Base-by-base conservation (phyloP, 2,113 vertebrate species). In the Brachionichthys hirsutus region DNA sequence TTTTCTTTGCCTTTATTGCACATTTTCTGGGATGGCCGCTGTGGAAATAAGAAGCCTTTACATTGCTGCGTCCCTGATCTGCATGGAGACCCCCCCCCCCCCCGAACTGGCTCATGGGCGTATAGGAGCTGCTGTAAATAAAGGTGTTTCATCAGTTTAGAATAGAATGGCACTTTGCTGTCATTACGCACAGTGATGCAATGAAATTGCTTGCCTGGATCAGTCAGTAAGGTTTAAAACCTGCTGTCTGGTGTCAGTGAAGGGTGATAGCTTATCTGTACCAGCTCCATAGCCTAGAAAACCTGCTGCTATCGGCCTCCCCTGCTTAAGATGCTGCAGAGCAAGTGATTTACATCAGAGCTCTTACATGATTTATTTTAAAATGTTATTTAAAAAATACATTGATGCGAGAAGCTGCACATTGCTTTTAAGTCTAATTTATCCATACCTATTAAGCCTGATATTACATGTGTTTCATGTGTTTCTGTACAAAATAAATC, bases 71-170 rank as follows among this genome's bases (percentile, higher is more conserved):
- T 72, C 57, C 57, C 61, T 63, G 78, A 54, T 72, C 67, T 86
- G 87, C 85, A 86, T 82, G 80, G 74, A 76, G 68, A 75, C 5
- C 12, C 74, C 42, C 78, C 77, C 75, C 5, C 12, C 74, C 42
- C 78, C 77, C 75, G 57, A 55, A 24, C 45, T 62, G 69, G 69
- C 71, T 80, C 14, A 14, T 48, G 63, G 75, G 70, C 43, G 73
- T 67, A 63, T 53, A 16, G 60, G 42, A 71, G 58, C 54, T 45
- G 76, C 76, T 83, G 71, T 83, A 80, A 78, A 83, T 79, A 84
- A 53, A 69, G 16, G 72, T 66, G 53, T 45, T 74, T 78, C 45
- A 38, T 57, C 17, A 46, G 58, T 74, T 10, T 15, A 65, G n/a
- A n/a, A n/a, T n/a, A n/a, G n/a, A n/a, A n/a, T n/a, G n/a, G n/a